phyloP scores from a whole-genome alignment of 2,888 invertebrate genomes.

The Flabesymbios commensalis region DNA sequence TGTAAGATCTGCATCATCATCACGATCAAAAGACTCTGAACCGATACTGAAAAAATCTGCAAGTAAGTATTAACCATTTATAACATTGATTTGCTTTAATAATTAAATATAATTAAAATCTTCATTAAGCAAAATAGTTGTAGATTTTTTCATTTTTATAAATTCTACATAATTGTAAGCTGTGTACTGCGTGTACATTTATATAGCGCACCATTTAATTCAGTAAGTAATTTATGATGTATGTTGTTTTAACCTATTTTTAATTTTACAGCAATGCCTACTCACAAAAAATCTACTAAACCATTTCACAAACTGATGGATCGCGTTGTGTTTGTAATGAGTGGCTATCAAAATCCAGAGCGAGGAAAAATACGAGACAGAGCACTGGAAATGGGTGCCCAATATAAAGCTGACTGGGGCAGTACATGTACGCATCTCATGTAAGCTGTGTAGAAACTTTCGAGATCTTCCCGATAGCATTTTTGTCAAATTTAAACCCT shows the following conservation, averaged over 20 bases:
- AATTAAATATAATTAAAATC: too few species aligned
- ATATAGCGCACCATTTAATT: too few species aligned
- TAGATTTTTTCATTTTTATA: too few species aligned
- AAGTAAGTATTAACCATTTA: conserved; percentile 35
- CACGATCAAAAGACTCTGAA: not conserved
- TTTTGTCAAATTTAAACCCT: too few species aligned
- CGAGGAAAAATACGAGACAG: conserved; percentile 71
- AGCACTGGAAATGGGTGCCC: conserved; percentile 79
- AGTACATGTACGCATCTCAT: conserved; percentile 80
- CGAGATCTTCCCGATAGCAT: not conserved
- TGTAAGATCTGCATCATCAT: conserved; percentile 10
- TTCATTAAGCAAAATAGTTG: too few species aligned
- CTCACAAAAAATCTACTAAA: too few species aligned
- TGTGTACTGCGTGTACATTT: too few species aligned
- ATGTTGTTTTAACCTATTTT: too few species aligned
- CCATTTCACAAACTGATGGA: conserved; percentile 23
- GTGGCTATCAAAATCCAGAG: conserved; percentile 84
- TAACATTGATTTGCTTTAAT: not conserved
- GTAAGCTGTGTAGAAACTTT: conserved; percentile 65
- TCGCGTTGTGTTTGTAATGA: conserved; percentile 75
- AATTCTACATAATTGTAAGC: too few species aligned
- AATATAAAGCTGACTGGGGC: conserved; percentile 77
- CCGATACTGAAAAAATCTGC: conserved; percentile 42
- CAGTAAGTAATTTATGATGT: too few species aligned
- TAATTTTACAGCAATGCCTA: too few species aligned